phyloP scores from a whole-genome alignment of 92 coral and sea anemone genomes.

The Scolanthus callimorphus region DNA sequence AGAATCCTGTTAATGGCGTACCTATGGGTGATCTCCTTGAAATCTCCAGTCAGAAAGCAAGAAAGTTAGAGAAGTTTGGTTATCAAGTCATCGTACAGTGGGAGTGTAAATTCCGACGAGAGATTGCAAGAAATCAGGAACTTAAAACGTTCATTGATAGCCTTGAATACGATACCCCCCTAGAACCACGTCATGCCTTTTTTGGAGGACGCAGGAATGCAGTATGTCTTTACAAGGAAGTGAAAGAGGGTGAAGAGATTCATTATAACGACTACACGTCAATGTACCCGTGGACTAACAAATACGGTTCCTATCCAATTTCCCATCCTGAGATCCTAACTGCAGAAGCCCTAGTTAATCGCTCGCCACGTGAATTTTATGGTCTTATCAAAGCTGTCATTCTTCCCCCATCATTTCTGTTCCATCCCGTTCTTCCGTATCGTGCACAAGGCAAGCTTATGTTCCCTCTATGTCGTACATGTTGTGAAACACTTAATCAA shows the following conservation, averaged over 20 bases:
- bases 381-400: conserved; percentile 47
- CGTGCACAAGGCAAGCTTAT: conserved; percentile 14
- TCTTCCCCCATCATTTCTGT: conserved; percentile 46
- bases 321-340: not conserved
- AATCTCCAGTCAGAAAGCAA: not conserved
- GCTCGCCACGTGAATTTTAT: conserved; percentile 1
- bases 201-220: conserved; percentile 40
- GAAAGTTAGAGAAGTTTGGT: not conserved
- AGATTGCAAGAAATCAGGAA: not conserved
- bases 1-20: conserved; percentile 12
- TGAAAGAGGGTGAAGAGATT: conserved; percentile 12
- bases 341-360: not conserved
- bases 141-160: not conserved
- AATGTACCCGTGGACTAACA: conserved; percentile 18
- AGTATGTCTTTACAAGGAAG: conserved; percentile 8
- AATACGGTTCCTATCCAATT: not conserved
- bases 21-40: conserved; percentile 40
- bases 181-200: conserved; percentile 29
- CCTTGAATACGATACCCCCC: not conserved
- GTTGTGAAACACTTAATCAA: conserved; percentile 21
- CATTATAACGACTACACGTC: conserved; percentile 34
- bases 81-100: not conserved
- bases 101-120: not conserved
- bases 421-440: conserved; percentile 58
- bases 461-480: conserved; percentile 45